Conservation (phyloP, 2,113 vertebrate species). For the Sporophila hypoxantha region DNA sequence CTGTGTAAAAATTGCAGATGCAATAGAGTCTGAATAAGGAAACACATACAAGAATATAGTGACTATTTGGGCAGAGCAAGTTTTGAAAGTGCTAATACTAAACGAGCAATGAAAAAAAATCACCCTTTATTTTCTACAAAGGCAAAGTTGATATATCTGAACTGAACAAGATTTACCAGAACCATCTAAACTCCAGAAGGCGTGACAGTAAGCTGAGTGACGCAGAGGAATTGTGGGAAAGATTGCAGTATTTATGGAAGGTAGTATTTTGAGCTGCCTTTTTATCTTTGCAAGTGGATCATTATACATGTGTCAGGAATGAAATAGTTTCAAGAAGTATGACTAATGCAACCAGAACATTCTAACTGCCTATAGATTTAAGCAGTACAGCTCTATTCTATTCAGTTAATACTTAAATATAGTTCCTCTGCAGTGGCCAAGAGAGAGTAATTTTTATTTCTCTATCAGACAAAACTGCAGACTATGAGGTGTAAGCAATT, state of each 20-base stretch:
- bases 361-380: conserved; percentile 1
- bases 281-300: conserved; percentile 48
- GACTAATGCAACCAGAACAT: conserved; percentile 32
- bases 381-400: background rate
- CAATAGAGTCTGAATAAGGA: background rate
- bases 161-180: conserved; percentile 77
- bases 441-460: background rate
- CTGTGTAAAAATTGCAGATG: background rate
- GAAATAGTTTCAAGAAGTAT: conserved; percentile 25
- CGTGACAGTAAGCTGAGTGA: conserved; percentile 39
- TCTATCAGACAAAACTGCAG: background rate
- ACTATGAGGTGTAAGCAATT: background rate
- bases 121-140: conserved; percentile 60
- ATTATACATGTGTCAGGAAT: conserved; percentile 38
- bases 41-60: background rate
- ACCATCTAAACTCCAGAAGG: conserved; percentile 54
- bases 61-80: background rate
- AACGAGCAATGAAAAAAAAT: conserved; percentile 1
- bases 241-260: conserved; percentile 85
- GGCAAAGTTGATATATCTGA: conserved; percentile 84
- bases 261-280: conserved; percentile 73
- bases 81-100: background rate
- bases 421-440: background rate
- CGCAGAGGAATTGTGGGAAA: conserved; percentile 71
- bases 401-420: conserved; percentile 24